Evolutionary conservation across 2,797 vertebrate genomes (phyloP), one percentile per base, ranked within the genome.

Genomic region (Eulemur albifrons): DNA sequence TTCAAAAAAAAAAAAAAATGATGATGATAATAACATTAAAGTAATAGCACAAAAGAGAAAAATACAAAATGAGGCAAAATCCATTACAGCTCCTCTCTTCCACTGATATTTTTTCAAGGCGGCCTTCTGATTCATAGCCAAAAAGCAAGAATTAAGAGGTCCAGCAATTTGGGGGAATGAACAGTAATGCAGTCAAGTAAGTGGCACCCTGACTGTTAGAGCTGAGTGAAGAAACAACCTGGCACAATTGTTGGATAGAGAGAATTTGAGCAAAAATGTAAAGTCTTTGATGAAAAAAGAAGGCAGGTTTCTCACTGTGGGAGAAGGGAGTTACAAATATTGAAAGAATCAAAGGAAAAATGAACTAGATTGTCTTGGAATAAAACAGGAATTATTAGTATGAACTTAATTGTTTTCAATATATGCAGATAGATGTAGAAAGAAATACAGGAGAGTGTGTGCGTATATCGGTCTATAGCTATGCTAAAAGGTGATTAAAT

Each of bases 61-160:
- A 50, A 50, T 35, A 45, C 9, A 84, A 48, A 59, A 2, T 72
- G 13, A 90, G 40, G 10, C 17, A 48, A 88, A 87, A 83, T 18
- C 27, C 30, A 72, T 54, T 15, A 32, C 0, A 54, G 4, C 4
- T 11, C 0, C 0, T n/a, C 17, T 5, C 1, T 0, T 38, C 67
- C 10, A 18, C 30, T 4, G 21, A 8, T n/a, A 25, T 25, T 8
- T 14, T 40, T 70, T 65, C n/a, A 50, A 57, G 27, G 11, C 20
- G 13, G 18, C 4, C 11, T 30, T 73, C 43, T 65, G 3, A 61
- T 8, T 88, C 67, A 75, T 6, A 25, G 35, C 8, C 18, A 15
- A 18, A 5, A 90, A 13, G 2, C 7, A 15, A 0, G 5, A 5
- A 23, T 57, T 35, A 61, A 17, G 15, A 4, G 2, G 7, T 6